Conservation (phyloP, 2,797 vertebrate genomes). For the Cyprinodon diabolis region DNA sequence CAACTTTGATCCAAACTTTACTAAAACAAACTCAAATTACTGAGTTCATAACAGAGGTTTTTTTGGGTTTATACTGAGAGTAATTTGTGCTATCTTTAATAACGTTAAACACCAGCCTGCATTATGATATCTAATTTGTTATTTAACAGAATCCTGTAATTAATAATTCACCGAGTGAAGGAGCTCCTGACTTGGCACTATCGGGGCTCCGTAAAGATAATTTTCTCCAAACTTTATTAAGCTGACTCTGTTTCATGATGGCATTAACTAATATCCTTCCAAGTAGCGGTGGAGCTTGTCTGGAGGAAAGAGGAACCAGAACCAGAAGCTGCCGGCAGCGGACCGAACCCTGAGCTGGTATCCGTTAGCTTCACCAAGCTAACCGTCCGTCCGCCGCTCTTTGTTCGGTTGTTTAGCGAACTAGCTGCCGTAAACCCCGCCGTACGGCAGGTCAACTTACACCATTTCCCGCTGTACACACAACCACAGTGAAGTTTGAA, state of each 20-base stretch:
- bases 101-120: not conserved
- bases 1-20: not conserved
- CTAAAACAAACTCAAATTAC: not conserved
- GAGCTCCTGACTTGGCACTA: not conserved
- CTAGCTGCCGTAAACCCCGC: constrained; percentile 55
- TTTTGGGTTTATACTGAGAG: not conserved
- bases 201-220: not conserved
- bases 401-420: constrained; percentile 62
- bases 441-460: constrained; percentile 7
- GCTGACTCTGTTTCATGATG: not conserved
- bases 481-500: not conserved
- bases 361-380: constrained; percentile 60
- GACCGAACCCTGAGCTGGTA: constrained; percentile 6
- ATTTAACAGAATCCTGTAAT: not conserved
- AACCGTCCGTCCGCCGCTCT: constrained; percentile 49
- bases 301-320: not conserved
- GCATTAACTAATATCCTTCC: not conserved
- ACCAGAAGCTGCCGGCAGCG: not conserved
- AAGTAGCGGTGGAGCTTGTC: too few relatives aligned
- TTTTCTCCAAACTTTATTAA: not conserved
- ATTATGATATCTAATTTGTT: not conserved
- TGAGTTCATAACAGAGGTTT: not conserved
- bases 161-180: not conserved
- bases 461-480: not conserved
- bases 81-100: not conserved